Conservation (phyloP, 2,797 vertebrate species). For the Eidolon dupreanum region DNA sequence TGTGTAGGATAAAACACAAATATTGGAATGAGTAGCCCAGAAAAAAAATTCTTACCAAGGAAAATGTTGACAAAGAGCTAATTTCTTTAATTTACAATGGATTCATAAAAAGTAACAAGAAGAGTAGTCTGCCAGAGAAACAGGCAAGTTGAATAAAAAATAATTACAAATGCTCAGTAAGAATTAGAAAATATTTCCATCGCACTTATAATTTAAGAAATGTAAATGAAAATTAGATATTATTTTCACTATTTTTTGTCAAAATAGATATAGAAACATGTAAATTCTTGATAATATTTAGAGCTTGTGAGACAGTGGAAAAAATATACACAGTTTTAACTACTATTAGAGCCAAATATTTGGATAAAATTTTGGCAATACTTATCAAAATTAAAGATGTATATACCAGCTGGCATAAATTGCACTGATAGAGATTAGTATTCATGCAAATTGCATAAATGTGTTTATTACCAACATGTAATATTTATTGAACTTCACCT, state of each 20-base stretch:
- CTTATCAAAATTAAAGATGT: conserved; percentile 11
- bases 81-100: neutral
- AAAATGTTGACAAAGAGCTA: neutral
- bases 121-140: neutral
- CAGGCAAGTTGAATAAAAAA: neutral
- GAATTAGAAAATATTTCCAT: neutral
- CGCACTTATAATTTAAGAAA: neutral
- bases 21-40: neutral
- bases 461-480: neutral
- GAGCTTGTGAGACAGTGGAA: neutral
- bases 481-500: neutral
- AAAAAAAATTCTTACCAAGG: neutral
- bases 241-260: neutral
- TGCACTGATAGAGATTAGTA: neutral
- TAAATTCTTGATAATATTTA: neutral
- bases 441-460: neutral
- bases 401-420: neutral
- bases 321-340: neutral
- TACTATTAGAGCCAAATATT: neutral
- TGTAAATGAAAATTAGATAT: neutral
- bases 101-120: neutral
- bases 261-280: neutral
- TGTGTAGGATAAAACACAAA: neutral
- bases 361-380: conserved; percentile 35
- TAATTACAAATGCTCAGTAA: neutral